phyloP scores from a whole-genome alignment of 2,113 vertebrate species.

The Origma solitaria region DNA sequence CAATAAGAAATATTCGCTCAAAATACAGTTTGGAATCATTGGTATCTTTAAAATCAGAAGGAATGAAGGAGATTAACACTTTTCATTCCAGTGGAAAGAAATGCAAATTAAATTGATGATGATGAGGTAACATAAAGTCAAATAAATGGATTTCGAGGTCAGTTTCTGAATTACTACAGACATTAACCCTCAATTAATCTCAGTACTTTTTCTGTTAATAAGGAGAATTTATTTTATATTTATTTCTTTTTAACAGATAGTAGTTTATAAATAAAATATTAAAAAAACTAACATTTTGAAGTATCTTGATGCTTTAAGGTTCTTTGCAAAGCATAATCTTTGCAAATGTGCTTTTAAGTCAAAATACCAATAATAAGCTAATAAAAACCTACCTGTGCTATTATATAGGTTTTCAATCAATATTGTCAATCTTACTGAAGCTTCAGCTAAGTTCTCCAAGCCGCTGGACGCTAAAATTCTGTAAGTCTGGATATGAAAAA shows the following conservation, averaged over 20 bases:
- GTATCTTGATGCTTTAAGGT: neutral
- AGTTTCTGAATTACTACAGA: neutral
- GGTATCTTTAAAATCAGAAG: neutral
- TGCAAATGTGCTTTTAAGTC: neutral
- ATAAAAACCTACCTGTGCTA: neutral
- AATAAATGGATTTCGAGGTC: neutral
- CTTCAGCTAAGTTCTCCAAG: neutral
- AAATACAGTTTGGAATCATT: fast-evolving
- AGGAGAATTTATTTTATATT: neutral
- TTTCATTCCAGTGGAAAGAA: neutral
- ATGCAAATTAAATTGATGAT: neutral
- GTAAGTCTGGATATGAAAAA: neutral
- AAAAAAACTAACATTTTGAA: neutral
- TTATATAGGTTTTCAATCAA: neutral
- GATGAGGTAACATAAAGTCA: neutral
- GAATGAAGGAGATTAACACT: neutral
- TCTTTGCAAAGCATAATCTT: neutral
- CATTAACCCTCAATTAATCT: neutral
- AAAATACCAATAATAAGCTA: neutral
- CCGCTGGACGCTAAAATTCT: neutral
- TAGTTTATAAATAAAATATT: neutral
- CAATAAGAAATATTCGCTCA: neutral
- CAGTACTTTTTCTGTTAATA: neutral
- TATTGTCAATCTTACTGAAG: neutral
- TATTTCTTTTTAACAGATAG: neutral